These are phyloP conservation scores for Chloropsis cyanopogon DNA, from an alignment of 2,113 vertebrate species.

Conservation along the genomic window DNA sequence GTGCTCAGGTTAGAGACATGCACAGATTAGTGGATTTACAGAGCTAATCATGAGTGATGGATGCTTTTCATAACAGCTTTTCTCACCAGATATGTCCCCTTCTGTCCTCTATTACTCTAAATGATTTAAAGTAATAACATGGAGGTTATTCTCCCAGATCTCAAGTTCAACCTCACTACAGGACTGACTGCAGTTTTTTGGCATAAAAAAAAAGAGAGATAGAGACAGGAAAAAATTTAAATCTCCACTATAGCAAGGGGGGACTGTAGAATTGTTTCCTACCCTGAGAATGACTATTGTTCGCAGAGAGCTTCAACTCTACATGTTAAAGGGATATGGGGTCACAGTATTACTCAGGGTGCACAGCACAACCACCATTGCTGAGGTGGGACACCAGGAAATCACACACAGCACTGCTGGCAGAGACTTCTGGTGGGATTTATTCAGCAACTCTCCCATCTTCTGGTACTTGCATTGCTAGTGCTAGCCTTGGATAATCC, in stretches of 20 bases:
- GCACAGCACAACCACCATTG: fast-evolving
- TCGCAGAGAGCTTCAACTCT: neutral
- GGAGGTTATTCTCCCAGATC: neutral
- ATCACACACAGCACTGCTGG: neutral
- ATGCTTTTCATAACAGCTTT: neutral
- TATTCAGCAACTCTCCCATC: neutral
- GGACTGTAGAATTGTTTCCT: neutral
- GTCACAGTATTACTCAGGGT: neutral
- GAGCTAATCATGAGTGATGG: neutral
- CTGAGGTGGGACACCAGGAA: neutral
- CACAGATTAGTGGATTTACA: neutral
- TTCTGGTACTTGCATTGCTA: neutral
- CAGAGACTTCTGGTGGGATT: neutral
- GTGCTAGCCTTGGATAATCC: neutral
- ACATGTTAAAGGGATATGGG: neutral
- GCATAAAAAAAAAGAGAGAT: neutral
- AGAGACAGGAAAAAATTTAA: neutral
- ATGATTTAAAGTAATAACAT: neutral
- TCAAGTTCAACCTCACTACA: neutral
- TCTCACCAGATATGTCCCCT: neutral
- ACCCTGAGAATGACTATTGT: neutral
- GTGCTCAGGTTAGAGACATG: neutral
- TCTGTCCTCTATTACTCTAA: neutral
- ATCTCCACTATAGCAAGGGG: neutral
- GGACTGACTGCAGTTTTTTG: neutral